Evolutionary conservation across 2,113 vertebrate species (phyloP).

Genomic region (Hoplias malabaricus): DNA sequence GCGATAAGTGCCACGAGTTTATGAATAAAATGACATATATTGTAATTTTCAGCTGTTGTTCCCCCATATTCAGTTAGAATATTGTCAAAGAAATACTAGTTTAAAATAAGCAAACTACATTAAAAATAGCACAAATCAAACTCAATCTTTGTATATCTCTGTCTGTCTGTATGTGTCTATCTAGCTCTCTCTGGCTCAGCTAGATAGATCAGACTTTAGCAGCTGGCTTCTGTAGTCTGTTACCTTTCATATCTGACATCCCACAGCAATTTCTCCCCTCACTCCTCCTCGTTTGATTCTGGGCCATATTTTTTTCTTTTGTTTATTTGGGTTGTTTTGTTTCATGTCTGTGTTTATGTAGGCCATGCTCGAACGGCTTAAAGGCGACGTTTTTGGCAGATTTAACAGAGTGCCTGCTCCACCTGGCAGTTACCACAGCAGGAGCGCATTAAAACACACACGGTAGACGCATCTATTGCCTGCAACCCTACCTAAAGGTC

Average conservation of each 20-base stretch:
- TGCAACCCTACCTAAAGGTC: not conserved
- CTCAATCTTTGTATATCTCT: not conserved
- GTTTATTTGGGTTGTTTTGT: constrained; percentile 14
- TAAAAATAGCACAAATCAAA: not conserved
- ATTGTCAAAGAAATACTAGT: too few relatives aligned
- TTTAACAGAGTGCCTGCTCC: constrained; percentile 4
- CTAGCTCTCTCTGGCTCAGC: too few relatives aligned
- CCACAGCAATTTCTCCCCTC: not conserved
- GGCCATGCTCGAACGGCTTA: constrained; percentile 11
- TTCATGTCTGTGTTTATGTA: constrained; percentile 15
- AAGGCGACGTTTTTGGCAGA: not conserved
- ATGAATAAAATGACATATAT: too few relatives aligned
- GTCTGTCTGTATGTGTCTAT: not conserved
- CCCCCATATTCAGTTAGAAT: too few relatives aligned
- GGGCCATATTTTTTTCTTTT: not conserved
- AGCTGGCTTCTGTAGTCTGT: not conserved
- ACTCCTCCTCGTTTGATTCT: not conserved
- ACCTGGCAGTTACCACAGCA: not conserved
- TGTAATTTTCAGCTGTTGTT: too few relatives aligned
- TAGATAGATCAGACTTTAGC: not conserved
- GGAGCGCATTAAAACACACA: not conserved
- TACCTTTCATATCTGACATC: constrained; percentile 15
- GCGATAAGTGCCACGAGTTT: too few relatives aligned
- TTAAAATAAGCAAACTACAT: not conserved
- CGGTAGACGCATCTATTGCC: not conserved